A percentile compares a stretch with the other conserved stretches of the same genome.
phyloP scores from a whole-genome alignment of 2,113 vertebrate genomes.

The Neotragus pygmaeus region DNA sequence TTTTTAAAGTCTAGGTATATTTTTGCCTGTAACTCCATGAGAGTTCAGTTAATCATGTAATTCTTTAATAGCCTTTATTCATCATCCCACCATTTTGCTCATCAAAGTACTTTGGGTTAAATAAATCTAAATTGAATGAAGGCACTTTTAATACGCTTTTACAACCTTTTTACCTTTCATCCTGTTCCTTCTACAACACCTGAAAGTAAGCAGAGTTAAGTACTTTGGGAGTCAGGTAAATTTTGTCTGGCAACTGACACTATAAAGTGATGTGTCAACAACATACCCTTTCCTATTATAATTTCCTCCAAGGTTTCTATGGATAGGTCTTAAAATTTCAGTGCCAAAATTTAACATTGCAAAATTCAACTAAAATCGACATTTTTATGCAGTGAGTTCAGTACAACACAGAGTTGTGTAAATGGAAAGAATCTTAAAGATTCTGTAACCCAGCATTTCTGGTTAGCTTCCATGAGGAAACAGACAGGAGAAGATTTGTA shows the following conservation, averaged over 20 bases:
- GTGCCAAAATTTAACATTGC: not conserved
- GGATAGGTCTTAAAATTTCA: not conserved
- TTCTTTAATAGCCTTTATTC: not conserved
- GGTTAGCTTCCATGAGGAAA: not conserved
- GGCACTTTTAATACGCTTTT: not conserved
- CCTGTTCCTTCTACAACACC: not conserved
- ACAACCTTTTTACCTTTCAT: not conserved
- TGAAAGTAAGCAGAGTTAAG: not conserved
- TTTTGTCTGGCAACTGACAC: not conserved
- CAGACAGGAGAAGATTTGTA: not conserved
- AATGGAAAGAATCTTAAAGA: not conserved
- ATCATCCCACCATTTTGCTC: not conserved
- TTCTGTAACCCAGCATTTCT: not conserved
- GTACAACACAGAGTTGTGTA: not conserved
- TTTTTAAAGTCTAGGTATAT: not conserved
- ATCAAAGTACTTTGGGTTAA: not conserved
- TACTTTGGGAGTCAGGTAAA: not conserved
- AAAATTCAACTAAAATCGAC: slow-evolving; percentile 26
- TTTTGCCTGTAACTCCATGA: not conserved
- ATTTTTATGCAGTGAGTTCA: slow-evolving; percentile 10
- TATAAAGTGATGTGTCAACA: not conserved
- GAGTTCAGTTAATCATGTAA: not conserved
- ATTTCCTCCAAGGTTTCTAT: not conserved
- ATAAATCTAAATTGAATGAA: not conserved
- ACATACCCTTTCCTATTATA: not conserved